A percentile compares a stretch with the other conserved stretches of the same genome.
Conservation (phyloP, 2,888 invertebrate genomes). For the Kryphioiulus occultus region DNA sequence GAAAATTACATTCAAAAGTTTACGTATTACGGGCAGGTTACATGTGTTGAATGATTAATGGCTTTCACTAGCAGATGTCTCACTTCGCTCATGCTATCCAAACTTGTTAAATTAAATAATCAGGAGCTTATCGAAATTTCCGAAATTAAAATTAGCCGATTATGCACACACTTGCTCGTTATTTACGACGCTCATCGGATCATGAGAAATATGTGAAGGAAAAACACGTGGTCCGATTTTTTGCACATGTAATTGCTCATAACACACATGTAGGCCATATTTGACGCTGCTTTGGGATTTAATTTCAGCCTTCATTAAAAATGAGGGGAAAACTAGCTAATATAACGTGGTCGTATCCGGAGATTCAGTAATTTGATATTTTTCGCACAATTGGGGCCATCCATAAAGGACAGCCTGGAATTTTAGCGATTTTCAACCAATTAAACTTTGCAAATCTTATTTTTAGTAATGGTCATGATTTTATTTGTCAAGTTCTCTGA, state of each 20-base stretch:
- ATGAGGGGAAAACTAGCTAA: not conserved
- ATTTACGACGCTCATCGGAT: not conserved
- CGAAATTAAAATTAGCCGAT: not conserved
- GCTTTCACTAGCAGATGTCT: slow-evolving; percentile 12
- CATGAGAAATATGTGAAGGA: not conserved
- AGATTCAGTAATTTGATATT: no score
- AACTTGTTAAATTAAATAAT: not conserved
- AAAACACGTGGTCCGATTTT: not conserved
- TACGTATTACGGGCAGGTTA: not conserved
- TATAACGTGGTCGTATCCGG: no score
- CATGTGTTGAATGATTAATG: not conserved
- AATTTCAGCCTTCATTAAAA: not conserved
- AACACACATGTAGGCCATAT: not conserved
- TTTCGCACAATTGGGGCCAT: no score
- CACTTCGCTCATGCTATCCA: not conserved
- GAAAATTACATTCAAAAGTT: no score
- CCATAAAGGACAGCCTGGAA: no score
- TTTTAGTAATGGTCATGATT: no score
- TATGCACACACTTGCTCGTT: not conserved
- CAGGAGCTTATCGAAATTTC: not conserved
- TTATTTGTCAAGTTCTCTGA: no score
- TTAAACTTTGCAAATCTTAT: no score
- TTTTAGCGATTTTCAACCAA: no score
- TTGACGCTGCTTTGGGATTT: not conserved
- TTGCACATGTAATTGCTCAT: not conserved